phyloP scores from a whole-genome alignment of 2,888 invertebrate species.

The Calliopum simillimum region DNA sequence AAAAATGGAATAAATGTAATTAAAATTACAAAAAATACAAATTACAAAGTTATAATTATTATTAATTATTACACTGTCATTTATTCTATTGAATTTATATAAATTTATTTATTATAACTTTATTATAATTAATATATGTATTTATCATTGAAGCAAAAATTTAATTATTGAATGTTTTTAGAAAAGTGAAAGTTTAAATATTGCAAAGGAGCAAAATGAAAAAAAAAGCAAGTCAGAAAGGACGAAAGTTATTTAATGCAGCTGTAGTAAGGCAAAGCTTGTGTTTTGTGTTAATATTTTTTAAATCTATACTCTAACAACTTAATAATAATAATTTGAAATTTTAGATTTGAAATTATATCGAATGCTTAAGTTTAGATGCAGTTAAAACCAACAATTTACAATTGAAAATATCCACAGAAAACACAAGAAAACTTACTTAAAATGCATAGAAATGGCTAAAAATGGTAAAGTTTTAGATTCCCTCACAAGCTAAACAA shows the following conservation, averaged over 20 bases:
- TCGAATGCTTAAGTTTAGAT: too few relatives aligned
- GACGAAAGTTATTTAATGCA: too few relatives aligned
- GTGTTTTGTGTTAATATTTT: conserved; percentile 4
- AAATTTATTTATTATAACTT: conserved; percentile 22
- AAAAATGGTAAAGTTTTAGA: too few relatives aligned
- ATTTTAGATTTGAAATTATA: too few relatives aligned
- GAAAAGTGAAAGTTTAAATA: conserved; percentile 39
- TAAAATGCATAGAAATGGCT: too few relatives aligned
- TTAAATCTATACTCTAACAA: neutral
- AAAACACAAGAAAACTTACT: too few relatives aligned
- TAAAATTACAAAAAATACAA: conserved; percentile 10
- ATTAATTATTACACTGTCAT: conserved; percentile 32
- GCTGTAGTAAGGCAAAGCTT: neutral
- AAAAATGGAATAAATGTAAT: too few relatives aligned
- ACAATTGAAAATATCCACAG: too few relatives aligned
- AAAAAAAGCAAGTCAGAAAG: neutral
- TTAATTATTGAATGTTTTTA: conserved; percentile 43
- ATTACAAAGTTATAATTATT: conserved; percentile 39
- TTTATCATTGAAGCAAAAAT: conserved; percentile 45
- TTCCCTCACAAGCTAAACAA: conserved; percentile 33
- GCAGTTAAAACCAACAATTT: too few relatives aligned
- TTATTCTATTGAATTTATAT: conserved; percentile 32
- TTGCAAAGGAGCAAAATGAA: neutral
- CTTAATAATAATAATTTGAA: neutral
- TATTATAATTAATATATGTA: conserved; percentile 35